Conservation (phyloP, 2,113 vertebrate species). For the Pardalotus punctatus region DNA sequence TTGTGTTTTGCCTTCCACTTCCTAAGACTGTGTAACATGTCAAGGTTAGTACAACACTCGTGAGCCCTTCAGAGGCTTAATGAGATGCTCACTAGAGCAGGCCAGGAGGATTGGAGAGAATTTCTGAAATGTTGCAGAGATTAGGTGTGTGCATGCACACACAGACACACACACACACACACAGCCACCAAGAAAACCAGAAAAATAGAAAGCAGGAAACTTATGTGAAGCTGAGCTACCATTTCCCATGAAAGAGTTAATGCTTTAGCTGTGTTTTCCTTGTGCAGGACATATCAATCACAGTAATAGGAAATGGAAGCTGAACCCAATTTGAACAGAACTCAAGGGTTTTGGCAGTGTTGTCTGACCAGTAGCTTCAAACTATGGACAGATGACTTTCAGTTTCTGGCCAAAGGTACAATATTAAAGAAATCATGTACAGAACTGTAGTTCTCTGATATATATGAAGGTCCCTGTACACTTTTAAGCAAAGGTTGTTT, state of each 20-base stretch:
- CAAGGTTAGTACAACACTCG: neutral
- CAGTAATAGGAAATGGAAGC: neutral
- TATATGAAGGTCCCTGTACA: neutral
- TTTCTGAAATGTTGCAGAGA: neutral
- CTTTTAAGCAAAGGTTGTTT: neutral
- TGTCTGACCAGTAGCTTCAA: neutral
- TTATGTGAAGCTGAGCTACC: neutral
- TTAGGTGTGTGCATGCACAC: neutral
- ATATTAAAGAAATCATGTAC: neutral
- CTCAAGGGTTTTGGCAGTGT: neutral
- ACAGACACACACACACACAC: neutral
- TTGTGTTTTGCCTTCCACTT: constrained; percentile 37
- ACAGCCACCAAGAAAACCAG: neutral
- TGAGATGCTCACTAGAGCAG: neutral
- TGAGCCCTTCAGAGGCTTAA: neutral
- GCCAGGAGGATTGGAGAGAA: neutral
- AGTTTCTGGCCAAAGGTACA: neutral
- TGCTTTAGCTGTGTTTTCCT: neutral
- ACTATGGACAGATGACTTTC: neutral
- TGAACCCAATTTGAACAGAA: neutral
- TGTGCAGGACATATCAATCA: neutral
- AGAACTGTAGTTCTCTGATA: neutral
- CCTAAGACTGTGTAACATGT: neutral
- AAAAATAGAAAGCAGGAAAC: neutral
- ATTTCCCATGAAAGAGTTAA: neutral